A percentile compares a stretch with the other conserved stretches of the same genome.
Conservation (phyloP, 1,140 invertebrate species). For the Scaptomyza montana region DNA sequence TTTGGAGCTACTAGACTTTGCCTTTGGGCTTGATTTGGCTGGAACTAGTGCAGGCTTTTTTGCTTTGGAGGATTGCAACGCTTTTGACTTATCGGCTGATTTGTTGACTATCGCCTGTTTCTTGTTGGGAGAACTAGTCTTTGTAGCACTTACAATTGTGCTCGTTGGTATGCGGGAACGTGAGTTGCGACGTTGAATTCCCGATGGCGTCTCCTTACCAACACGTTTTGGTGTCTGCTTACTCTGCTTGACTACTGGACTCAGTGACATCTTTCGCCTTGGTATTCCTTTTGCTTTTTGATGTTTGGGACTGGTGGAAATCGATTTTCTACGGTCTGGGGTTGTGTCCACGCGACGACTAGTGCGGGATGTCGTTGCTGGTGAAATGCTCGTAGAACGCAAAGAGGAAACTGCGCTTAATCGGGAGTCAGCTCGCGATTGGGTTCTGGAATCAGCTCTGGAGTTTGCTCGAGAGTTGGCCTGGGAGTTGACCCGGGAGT, state of each 20-base stretch:
- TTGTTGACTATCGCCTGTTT: conserved; percentile 40
- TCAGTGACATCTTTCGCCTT: conserved; percentile 61
- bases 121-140: conserved; percentile 45
- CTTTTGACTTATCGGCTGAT: conserved; percentile 9
- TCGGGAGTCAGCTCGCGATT: conserved; percentile 72
- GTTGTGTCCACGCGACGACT: conserved; percentile 34
- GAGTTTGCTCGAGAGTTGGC: conserved; percentile 14
- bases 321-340: conserved; percentile 63
- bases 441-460: conserved; percentile 47
- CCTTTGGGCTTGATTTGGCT: conserved; percentile 36
- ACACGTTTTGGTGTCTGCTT: conserved; percentile 10
- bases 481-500: not conserved
- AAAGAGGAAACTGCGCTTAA: conserved; percentile 67
- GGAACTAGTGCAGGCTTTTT: conserved; percentile 15
- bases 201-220: conserved; percentile 8
- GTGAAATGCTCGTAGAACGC: conserved; percentile 64
- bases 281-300: conserved; percentile 1
- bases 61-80: conserved; percentile 9
- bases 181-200: conserved; percentile 43
- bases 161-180: conserved; percentile 71
- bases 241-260: conserved; percentile 38
- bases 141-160: conserved; percentile 15
- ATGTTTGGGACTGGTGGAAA: conserved; percentile 62
- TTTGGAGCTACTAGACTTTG: conserved; percentile 49
- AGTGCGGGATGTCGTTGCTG: conserved; percentile 37